Evolutionary conservation across 2,797 vertebrate species (phyloP).

Genomic region (Phataginus tricuspis): DNA sequence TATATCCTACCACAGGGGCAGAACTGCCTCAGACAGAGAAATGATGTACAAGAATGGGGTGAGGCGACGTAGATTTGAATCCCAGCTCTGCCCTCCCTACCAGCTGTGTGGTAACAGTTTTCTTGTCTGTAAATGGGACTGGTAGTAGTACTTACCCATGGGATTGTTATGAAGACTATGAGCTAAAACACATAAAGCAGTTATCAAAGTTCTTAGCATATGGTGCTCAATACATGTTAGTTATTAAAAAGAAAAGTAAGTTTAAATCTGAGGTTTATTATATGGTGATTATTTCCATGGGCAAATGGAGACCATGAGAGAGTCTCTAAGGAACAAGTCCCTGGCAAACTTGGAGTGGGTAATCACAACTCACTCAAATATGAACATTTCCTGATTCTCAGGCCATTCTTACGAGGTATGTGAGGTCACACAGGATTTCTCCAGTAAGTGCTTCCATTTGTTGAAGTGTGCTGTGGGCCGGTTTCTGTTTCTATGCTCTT

Average conservation of each 20-base stretch:
- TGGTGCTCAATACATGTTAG: neutral
- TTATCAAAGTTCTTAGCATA: neutral
- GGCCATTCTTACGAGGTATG: neutral
- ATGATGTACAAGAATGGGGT: neutral
- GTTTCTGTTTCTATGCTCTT: neutral
- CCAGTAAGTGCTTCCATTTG: neutral
- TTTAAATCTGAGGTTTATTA: neutral
- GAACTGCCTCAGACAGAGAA: neutral
- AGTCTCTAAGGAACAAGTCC: neutral
- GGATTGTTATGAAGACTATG: neutral
- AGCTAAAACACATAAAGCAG: neutral
- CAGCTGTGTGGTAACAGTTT: neutral
- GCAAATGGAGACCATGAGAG: neutral
- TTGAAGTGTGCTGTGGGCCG: neutral
- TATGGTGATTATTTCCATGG: neutral
- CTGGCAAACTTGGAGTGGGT: neutral
- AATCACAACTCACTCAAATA: neutral
- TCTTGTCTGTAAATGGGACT: neutral
- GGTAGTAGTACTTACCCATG: neutral
- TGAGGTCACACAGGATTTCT: neutral
- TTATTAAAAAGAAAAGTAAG: neutral
- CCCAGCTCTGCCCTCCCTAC: neutral
- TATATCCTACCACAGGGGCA: neutral
- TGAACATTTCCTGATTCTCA: neutral
- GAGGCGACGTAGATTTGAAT: neutral